A percentile compares a stretch with the other conserved stretches of the same genome.
Conservation (phyloP, 2,113 vertebrate species). For the Dipodomys merriami region DNA sequence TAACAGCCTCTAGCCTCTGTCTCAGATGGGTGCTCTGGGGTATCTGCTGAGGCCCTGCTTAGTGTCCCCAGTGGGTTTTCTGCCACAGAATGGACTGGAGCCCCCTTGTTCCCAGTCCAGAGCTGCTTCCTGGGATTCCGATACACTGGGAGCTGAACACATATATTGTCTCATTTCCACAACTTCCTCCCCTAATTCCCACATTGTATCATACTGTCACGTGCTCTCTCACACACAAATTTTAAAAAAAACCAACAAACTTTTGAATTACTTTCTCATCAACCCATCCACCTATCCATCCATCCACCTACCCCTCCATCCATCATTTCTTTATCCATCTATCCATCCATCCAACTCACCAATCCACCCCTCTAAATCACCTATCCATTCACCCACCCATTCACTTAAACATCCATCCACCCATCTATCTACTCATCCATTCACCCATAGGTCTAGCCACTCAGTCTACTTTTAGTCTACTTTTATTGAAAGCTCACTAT, state of each 20-base stretch:
- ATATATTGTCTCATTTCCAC: not conserved
- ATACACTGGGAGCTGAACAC: not conserved
- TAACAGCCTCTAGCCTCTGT: not conserved
- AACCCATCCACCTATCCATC: not conserved
- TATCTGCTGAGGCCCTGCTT: not conserved
- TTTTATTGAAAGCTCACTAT: not conserved
- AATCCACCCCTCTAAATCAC: too few relatives aligned
- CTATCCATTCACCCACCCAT: not conserved
- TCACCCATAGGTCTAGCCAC: not conserved
- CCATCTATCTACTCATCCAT: too few relatives aligned
- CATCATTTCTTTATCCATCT: not conserved
- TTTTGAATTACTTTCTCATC: not conserved
- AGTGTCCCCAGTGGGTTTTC: not conserved
- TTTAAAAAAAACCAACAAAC: too few relatives aligned
- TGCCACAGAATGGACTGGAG: not conserved
- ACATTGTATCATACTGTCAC: not conserved
- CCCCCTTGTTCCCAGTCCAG: not conserved
- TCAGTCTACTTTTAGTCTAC: too few relatives aligned
- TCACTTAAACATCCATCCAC: too few relatives aligned
- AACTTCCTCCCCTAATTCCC: not conserved
- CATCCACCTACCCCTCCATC: not conserved
- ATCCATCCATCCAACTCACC: not conserved
- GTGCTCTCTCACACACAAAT: not conserved
- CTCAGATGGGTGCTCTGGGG: not conserved
- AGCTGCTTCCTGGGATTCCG: not conserved